Percentiles rank a stretch among this genome's conserved stretches.
Conservation (phyloP, 2,797 vertebrate species). For the Huso huso region DNA sequence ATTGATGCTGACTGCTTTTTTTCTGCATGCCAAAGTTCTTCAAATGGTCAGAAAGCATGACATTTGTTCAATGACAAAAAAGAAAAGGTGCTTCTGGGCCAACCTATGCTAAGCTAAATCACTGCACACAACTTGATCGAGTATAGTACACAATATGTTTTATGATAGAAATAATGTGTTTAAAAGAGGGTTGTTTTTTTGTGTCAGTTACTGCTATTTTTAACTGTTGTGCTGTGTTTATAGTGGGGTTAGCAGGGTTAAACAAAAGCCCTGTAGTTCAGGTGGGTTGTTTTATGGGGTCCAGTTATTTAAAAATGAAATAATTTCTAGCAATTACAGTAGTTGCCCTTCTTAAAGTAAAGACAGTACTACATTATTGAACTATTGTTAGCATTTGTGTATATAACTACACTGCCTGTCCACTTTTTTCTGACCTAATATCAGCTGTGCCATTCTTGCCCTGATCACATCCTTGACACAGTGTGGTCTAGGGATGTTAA, state of each 20-base stretch:
- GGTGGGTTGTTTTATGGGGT: no score
- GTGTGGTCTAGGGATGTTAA: no score
- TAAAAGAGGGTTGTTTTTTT: conserved; percentile 14
- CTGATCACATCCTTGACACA: no score
- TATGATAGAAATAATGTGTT: conserved; percentile 39
- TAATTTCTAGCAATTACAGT: no score
- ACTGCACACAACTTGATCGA: conserved; percentile 75
- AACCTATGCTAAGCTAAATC: conserved; percentile 43
- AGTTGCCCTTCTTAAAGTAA: no score
- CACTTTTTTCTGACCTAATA: no score
- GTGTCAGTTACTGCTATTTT: conserved; percentile 15
- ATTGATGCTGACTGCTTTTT: conserved; percentile 61
- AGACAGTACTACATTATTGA: no score
- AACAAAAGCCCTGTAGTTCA: conserved; percentile 14
- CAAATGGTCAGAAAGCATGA: conserved; percentile 52
- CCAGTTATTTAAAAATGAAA: no score
- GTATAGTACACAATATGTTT: conserved; percentile 28
- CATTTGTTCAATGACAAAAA: conserved; percentile 9
- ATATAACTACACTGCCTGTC: no score
- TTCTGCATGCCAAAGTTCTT: conserved; percentile 69
- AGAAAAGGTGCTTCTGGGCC: conserved; percentile 39
- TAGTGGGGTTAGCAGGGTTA: conserved; percentile 21
- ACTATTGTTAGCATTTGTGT: no score
- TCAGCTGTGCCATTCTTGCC: no score
- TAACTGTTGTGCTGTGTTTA: conserved; percentile 2